Evolutionary conservation across 2,797 vertebrate genomes (phyloP).

Genomic region (Hafferia zeledoni): DNA sequence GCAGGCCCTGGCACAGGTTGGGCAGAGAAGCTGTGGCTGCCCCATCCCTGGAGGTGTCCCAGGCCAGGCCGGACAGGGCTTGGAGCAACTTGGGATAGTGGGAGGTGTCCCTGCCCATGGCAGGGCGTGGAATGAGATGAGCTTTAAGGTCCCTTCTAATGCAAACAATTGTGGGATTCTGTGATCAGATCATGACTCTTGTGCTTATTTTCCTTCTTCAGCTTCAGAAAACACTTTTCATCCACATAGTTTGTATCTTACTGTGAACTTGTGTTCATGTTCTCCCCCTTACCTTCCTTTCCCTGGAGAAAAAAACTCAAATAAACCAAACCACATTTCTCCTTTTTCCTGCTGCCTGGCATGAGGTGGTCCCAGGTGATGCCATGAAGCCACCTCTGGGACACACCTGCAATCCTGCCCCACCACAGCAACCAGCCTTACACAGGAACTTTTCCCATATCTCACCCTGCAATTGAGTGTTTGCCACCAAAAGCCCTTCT

Average conservation of each 20-base stretch:
- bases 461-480: neutral
- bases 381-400: neutral
- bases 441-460: neutral
- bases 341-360: neutral
- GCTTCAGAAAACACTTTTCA: neutral
- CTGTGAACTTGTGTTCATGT: neutral
- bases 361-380: neutral
- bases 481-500: neutral
- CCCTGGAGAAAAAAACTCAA: neutral
- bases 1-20: too few species aligned
- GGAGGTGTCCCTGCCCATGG: neutral
- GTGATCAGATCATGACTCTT: neutral
- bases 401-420: neutral
- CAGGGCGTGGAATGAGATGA: neutral
- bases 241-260: neutral
- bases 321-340: neutral
- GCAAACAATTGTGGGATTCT: neutral
- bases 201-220: neutral
- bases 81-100: neutral
- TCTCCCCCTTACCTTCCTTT: neutral
- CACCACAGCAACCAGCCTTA: neutral
- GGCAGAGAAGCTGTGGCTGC: too few species aligned
- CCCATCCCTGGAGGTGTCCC: rapidly evolving
- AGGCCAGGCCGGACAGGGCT: rapidly evolving
- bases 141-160: neutral